Evolutionary conservation across 92 coral and sea anemone species (phyloP), one percentile per base, ranked within the genome.

Genomic region (Plumapathes pennacea): DNA sequence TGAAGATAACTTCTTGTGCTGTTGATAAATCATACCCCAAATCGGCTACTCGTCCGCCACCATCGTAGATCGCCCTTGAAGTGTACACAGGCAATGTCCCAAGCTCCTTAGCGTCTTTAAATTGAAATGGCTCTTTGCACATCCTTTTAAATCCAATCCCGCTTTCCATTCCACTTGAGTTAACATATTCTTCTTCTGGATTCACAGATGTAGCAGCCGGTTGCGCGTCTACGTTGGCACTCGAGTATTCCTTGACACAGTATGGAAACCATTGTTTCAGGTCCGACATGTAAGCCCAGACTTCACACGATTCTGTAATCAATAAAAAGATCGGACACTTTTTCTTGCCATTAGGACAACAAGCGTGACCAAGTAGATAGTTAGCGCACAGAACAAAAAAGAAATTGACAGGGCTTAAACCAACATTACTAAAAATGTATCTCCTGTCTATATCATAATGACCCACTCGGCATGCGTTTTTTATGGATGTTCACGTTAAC

Each of bases 21-120:
- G 88, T 86, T 13, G 23, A 24, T 12, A 46, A 45, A 40, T 86
- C 89, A 37, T 86, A 86, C 4, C 95, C 95, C 32, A 86, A 30
- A 23, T 86, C 95, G 3, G 75, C 81, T 11, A 86, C 82, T 30
- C 69, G 68, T 1, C 95, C 89, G 0, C 89, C 88, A 4, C 80
- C 89, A 0, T 13, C 29, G 37, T 65, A 86, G 0, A 78, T 60
- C 15, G 64, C 63, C 9, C 48, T 60, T 4, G 51, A 32, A 12
- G 84, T 69, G 12, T 81, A 59, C 13, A 76, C 38, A 4, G 95
- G 81, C 0, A 86, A 26, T 14, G 95, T 86, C 0, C 83, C 91
- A 1, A 85, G 75, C 9, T 64, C 44, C 1, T 18, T 28, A 0
- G 87, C 83, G 8, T 81, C 46, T 13, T 86, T 89, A 51, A 62